Evolutionary conservation across 2,797 vertebrate species (phyloP).

Genomic region (Acipenser oxyrinchus): DNA sequence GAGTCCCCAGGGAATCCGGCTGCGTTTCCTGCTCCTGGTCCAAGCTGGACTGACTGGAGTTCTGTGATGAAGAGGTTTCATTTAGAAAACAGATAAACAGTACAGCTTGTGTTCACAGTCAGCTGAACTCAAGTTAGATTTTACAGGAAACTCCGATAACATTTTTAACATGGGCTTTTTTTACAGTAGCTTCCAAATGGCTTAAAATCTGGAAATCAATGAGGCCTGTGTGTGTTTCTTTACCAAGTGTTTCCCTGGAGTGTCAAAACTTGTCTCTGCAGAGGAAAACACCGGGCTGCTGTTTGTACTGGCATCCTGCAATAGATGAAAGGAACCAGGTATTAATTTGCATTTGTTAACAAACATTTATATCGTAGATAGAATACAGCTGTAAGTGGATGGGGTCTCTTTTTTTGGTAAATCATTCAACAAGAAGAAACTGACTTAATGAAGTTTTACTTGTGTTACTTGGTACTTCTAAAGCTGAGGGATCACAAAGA

Average conservation of each 20-base stretch:
- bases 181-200: background rate
- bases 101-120: background rate
- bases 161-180: background rate
- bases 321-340: background rate
- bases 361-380: too few species aligned
- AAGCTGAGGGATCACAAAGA: background rate
- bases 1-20: slow-evolving; percentile 28
- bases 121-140: background rate
- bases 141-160: background rate
- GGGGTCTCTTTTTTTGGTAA: background rate
- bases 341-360: too few species aligned
- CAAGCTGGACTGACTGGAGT: slow-evolving; percentile 59
- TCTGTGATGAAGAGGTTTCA: slow-evolving; percentile 38
- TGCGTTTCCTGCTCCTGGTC: slow-evolving; percentile 39
- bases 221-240: slow-evolving; percentile 21
- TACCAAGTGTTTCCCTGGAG: slow-evolving; percentile 55
- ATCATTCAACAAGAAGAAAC: background rate
- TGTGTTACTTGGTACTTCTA: too few species aligned
- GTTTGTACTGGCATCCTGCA: slow-evolving; percentile 54
- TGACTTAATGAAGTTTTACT: background rate
- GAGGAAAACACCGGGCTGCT: slow-evolving; percentile 52
- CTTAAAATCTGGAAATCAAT: background rate
- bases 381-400: background rate
- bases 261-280: slow-evolving; percentile 46
- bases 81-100: background rate